These are phyloP conservation scores for Cecidostiba fungosa DNA, from an alignment of 2,888 invertebrate genomes.

Conservation along the genomic window DNA sequence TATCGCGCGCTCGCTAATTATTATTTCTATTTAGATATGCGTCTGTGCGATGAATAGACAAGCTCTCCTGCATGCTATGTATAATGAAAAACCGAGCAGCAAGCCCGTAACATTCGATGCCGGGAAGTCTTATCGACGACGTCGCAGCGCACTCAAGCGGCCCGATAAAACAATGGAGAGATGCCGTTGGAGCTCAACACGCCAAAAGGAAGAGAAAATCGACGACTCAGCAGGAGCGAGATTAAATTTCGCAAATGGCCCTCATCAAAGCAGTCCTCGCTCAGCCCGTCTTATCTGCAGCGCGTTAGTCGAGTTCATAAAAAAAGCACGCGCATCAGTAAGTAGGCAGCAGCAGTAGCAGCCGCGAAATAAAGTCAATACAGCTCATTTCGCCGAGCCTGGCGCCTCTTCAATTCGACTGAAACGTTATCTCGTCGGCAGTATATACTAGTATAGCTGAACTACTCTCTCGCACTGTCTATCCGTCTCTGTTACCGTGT, in stretches of 20 bases:
- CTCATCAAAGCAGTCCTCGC: conserved; percentile 20
- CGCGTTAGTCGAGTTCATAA: conserved; percentile 28
- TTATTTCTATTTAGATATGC: conserved; percentile 1
- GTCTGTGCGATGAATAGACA: background rate
- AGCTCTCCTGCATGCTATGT: too few relatives aligned
- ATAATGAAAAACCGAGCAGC: background rate
- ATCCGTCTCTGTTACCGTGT: background rate
- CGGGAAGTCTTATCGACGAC: too few relatives aligned
- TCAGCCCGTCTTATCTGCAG: conserved; percentile 1
- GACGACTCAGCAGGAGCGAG: background rate
- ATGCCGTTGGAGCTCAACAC: too few relatives aligned
- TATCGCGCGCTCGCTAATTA: background rate
- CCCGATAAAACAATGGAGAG: background rate
- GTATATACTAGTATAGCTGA: background rate
- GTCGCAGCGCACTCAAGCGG: too few relatives aligned
- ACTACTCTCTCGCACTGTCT: background rate
- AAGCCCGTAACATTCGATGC: too few relatives aligned
- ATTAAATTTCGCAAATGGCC: conserved; percentile 49
- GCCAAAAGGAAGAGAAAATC: background rate
- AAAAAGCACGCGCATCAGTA: conserved; percentile 18
- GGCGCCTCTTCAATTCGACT: conserved; percentile 50
- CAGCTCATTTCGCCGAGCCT: conserved; percentile 51
- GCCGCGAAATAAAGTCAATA: conserved; percentile 45
- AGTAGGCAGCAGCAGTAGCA: conserved; percentile 16
- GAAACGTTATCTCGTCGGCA: conserved; percentile 35